These are phyloP conservation scores for Andrena flavipes DNA, from an alignment of 2,888 invertebrate species.

Conservation along the genomic window DNA sequence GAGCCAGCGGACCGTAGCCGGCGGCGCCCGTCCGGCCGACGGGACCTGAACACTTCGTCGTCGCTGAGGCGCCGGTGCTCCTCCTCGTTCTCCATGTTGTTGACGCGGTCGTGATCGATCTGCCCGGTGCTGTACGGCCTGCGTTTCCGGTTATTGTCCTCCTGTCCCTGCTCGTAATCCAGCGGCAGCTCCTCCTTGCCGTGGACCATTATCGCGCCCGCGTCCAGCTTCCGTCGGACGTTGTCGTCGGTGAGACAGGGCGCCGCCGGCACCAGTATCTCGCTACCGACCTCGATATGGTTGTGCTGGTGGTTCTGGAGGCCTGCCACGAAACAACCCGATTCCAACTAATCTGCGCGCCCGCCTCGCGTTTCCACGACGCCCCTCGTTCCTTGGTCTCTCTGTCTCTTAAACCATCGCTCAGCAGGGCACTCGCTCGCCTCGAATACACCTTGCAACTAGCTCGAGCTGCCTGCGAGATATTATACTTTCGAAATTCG, in stretches of 20 bases:
- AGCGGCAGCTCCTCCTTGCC: constrained; percentile 91
- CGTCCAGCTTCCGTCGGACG: constrained; percentile 85
- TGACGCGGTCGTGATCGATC: constrained; percentile 71
- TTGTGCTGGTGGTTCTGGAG: constrained; percentile 77
- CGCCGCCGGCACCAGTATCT: constrained; percentile 81
- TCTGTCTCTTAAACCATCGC: constrained; percentile 16
- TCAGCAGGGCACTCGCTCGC: too few species aligned
- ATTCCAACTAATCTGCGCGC: constrained; percentile 43
- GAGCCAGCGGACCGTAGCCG: constrained; percentile 65
- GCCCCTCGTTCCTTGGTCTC: background rate
- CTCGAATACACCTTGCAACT: too few species aligned
- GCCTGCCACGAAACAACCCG: constrained; percentile 69
- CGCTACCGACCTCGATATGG: constrained; percentile 83
- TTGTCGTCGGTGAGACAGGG: constrained; percentile 82
- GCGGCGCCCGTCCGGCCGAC: constrained; percentile 51
- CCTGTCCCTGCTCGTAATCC: constrained; percentile 81
- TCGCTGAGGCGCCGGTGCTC: constrained; percentile 68
- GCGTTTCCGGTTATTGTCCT: constrained; percentile 64
- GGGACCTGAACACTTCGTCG: constrained; percentile 63
- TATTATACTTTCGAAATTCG: too few species aligned
- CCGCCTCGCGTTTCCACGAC: constrained; percentile 13
- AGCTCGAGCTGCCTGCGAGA: too few species aligned
- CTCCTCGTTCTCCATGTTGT: constrained; percentile 73
- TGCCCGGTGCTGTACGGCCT: constrained; percentile 70
- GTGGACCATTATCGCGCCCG: constrained; percentile 85